Conservation (phyloP, 2,888 invertebrate species). For the Phortica okadai region DNA sequence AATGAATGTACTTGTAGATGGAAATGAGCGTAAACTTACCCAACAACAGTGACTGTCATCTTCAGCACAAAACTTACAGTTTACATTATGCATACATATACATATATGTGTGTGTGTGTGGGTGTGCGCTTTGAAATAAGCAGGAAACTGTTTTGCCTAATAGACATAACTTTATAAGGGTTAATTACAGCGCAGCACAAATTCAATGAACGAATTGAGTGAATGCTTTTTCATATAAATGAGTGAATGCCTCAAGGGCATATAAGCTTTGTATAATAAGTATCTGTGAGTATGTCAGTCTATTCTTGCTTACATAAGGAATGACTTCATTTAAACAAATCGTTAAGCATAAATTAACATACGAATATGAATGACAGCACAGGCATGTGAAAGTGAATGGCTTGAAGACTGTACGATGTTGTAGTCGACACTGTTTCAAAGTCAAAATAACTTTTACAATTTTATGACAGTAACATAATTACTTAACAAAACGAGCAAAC, state of each 20-base stretch:
- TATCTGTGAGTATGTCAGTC: background rate
- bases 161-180: background rate
- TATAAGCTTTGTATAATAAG: background rate
- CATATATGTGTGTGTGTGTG: background rate
- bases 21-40: background rate
- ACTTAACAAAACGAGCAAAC: too few relatives aligned
- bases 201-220: background rate
- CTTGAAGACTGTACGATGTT: background rate
- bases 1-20: background rate
- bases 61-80: background rate
- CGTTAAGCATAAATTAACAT: constrained; percentile 52
- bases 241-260: background rate
- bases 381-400: background rate
- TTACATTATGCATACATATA: background rate
- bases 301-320: background rate
- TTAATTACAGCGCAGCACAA: constrained; percentile 18
- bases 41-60: background rate
- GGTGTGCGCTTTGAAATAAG: background rate
- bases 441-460: constrained; percentile 13
- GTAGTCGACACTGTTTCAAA: constrained; percentile 16
- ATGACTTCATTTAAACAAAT: background rate
- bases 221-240: background rate
- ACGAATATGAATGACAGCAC: constrained; percentile 51
- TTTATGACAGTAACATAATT: too few relatives aligned
- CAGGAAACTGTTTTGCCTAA: background rate